Evolutionary conservation across 2,888 invertebrate genomes (phyloP).

Genomic region (Nomada goodeniana): DNA sequence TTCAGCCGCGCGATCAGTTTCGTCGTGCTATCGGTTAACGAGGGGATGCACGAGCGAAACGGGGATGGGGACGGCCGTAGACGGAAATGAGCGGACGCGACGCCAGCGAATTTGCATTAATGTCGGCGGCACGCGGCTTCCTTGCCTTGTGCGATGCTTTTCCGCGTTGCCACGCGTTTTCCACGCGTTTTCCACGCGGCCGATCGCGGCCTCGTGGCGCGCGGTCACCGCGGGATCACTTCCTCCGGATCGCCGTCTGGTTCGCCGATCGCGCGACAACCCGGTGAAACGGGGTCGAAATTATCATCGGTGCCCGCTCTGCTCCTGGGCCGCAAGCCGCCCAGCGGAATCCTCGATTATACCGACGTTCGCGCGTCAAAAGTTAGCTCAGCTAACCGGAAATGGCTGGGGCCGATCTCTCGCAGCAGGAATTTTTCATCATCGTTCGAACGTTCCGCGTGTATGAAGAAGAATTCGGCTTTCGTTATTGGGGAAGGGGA

Average conservation of each 20-base stretch:
- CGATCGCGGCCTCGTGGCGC: conserved; percentile 77
- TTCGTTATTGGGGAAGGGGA: not conserved
- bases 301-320: conserved; percentile 15
- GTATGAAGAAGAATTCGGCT: conserved; percentile 18
- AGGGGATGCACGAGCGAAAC: conserved; percentile 31
- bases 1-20: conserved; percentile 69
- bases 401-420: conserved; percentile 24
- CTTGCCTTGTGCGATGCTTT: conserved; percentile 69
- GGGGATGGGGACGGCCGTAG: conserved; percentile 10
- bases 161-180: conserved; percentile 76
- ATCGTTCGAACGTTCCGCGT: conserved; percentile 14
- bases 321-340: not conserved
- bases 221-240: conserved; percentile 77
- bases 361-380: conserved; percentile 23
- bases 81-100: conserved; percentile 22
- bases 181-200: conserved; percentile 76
- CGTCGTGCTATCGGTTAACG: conserved; percentile 63
- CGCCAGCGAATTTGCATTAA: conserved; percentile 80
- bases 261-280: conserved; percentile 51
- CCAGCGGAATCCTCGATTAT: conserved; percentile 50
- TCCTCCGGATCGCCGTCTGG: conserved; percentile 68
- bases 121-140: conserved; percentile 68
- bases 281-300: conserved; percentile 45
- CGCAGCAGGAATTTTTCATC: conserved; percentile 31
- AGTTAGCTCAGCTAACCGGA: conserved; percentile 13